Conservation (phyloP, 2,113 vertebrate species). For the Astatotilapia flaviijosephi region DNA sequence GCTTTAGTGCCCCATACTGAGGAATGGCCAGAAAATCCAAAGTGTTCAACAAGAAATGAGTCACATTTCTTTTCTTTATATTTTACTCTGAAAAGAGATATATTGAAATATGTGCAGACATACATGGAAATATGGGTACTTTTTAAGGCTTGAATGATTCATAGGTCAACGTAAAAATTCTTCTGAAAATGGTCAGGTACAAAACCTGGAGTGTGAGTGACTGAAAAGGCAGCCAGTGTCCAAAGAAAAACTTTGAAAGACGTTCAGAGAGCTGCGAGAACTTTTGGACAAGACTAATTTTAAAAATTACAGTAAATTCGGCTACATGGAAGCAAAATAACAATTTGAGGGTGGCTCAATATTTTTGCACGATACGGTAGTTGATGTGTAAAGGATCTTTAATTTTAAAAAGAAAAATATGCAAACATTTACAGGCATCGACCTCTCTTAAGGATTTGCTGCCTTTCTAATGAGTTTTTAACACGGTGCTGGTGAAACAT, state of each 20-base stretch:
- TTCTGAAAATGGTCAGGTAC: neutral
- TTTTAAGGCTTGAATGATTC: neutral
- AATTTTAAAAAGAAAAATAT: neutral
- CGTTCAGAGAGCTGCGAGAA: neutral
- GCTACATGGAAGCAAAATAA: neutral
- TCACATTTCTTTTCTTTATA: neutral
- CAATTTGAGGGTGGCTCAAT: neutral
- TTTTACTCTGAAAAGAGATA: neutral
- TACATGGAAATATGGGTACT: neutral
- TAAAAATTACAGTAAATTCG: rapidly evolving
- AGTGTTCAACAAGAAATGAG: neutral
- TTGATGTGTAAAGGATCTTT: neutral
- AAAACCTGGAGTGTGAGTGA: neutral
- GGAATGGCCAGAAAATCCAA: neutral
- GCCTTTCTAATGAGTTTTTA: neutral
- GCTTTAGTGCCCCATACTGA: neutral
- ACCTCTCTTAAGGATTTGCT: neutral
- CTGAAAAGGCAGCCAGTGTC: neutral
- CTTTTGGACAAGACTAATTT: rapidly evolving
- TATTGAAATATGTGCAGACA: neutral
- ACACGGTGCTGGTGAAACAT: neutral
- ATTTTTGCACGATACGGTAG: neutral
- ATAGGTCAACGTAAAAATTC: neutral
- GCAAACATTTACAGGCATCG: neutral
- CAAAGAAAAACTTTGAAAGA: neutral